These are phyloP conservation scores for Drosophila malerkotliana DNA, from an alignment of 1,140 invertebrate species.

Conservation along the genomic window DNA sequence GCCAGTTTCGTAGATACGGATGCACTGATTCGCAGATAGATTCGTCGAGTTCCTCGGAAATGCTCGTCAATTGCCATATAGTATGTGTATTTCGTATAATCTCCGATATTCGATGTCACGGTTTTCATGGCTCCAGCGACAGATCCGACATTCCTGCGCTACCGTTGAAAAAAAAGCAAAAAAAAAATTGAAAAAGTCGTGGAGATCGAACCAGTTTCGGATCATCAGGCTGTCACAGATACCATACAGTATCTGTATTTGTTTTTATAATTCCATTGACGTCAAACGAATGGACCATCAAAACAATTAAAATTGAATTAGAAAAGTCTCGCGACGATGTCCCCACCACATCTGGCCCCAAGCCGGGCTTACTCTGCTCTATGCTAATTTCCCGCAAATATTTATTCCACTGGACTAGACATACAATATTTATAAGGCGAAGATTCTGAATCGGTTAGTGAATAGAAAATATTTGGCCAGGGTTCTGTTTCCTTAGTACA, in stretches of 20 bases:
- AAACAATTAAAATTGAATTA: slow-evolving; percentile 72
- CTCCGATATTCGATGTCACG: slow-evolving; percentile 56
- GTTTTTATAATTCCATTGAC: slow-evolving; percentile 79
- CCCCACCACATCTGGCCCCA: slow-evolving; percentile 28
- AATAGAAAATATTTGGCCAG: slow-evolving; percentile 27
- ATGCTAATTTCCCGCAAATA: slow-evolving; percentile 62
- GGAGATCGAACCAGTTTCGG: slow-evolving; percentile 64
- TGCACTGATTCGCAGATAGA: slow-evolving; percentile 9
- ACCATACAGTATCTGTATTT: slow-evolving; percentile 50
- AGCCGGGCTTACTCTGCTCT: slow-evolving; percentile 23
- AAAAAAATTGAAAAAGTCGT: slow-evolving; percentile 14
- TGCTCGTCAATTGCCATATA: slow-evolving; percentile 4
- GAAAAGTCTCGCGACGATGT: slow-evolving; percentile 64
- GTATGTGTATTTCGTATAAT: slow-evolving; percentile 17
- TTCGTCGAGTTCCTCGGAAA: slow-evolving; percentile 5
- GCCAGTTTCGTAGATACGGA: slow-evolving; percentile 28
- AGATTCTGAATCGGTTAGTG: slow-evolving; percentile 24
- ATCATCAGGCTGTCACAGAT: slow-evolving; percentile 21
- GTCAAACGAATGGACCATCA: slow-evolving; percentile 68
- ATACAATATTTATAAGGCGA: slow-evolving; percentile 40
- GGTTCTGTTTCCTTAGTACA: slow-evolving; percentile 27
- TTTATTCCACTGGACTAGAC: slow-evolving; percentile 25
- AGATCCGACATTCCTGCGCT: slow-evolving; percentile 31
- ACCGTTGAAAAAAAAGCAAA: slow-evolving; percentile 5
- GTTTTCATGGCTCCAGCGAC: slow-evolving; percentile 41